Conservation (phyloP, 2,888 invertebrate species). For the Tetranychus piercei region DNA sequence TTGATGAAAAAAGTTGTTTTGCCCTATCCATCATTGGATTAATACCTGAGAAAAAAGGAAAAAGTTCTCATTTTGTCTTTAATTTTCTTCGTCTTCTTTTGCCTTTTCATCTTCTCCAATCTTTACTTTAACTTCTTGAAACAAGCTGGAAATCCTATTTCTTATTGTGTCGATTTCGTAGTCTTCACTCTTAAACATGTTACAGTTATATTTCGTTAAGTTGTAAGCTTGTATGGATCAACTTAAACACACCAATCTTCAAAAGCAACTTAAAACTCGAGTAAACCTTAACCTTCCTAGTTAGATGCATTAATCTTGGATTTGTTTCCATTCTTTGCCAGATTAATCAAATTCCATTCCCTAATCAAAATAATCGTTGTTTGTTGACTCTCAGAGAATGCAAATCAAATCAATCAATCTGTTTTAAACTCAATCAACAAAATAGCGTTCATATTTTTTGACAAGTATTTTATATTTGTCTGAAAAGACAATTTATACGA, state of each 20-base stretch:
- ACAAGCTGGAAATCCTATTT: neutral
- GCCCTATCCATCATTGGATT: neutral
- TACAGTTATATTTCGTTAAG: neutral
- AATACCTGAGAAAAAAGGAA: neutral
- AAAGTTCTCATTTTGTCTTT: neutral
- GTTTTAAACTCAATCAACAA: too few species aligned
- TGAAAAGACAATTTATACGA: too few species aligned
- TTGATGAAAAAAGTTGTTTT: neutral
- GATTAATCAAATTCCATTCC: neutral
- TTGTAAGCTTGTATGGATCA: too few species aligned
- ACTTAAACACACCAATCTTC: too few species aligned
- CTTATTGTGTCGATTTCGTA: neutral
- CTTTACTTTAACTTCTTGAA: neutral
- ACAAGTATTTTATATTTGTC: too few species aligned
- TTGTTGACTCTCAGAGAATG: too few species aligned
- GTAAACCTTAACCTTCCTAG: neutral
- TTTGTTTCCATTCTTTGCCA: neutral
- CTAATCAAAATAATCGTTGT: too few species aligned
- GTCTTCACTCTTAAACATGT: neutral
- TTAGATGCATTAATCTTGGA: neutral
- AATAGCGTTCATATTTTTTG: too few species aligned
- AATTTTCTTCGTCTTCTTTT: constrained; percentile 5
- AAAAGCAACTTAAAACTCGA: too few species aligned
- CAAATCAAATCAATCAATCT: too few species aligned
- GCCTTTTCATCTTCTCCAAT: neutral